Evolutionary conservation across 2,888 invertebrate species (phyloP), one percentile per base, ranked within the genome.

Genomic region (Pandemis cinnamomeana): DNA sequence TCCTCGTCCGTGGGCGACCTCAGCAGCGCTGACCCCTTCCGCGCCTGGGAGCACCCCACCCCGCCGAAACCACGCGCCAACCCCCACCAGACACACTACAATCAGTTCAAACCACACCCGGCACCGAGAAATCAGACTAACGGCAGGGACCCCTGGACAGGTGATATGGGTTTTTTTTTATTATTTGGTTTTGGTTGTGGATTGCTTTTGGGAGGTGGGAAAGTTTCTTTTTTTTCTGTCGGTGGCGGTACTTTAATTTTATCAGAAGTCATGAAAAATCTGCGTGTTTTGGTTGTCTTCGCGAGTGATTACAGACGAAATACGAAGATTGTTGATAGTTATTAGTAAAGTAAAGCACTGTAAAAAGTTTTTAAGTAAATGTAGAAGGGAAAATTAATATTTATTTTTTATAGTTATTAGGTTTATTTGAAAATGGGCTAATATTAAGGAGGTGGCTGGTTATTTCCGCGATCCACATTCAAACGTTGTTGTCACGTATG

Each of bases 91-190:
- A 60, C 75, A 69, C 68, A 36, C 71, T 44, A 41, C 62, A 48
- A 60, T 36, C 77, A 85, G 63, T 87, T 90, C 85, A 88, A 84
- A 79, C 92, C 89, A 62, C 89, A 91, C 81, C 92, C 90, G 73
- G 91, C 90, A 77, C 91, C 92, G 76, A 86, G 93, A 79, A 87
- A 86, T 80, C 91, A 90, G 82, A 88, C 90, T 81, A 90, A 91
- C 83, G 93, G 95, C 83, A 91, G 92, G 86, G 95, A 95, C 86
- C 95, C 95, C 75, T 95, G 95, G 95, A 89, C 90, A 94, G 94
- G 94, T 94, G 95, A 94, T 85, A 94, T 91, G 83, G 89, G 90
- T 90, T 94, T 94, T 93, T 89, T 83, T 76, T 79, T 78, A 80
- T 83, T 83, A 79, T 84, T 82, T 72, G 80, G 80, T 85, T 90